Conservation (phyloP, 2,113 vertebrate genomes). For the Peromyscus maniculatus region DNA sequence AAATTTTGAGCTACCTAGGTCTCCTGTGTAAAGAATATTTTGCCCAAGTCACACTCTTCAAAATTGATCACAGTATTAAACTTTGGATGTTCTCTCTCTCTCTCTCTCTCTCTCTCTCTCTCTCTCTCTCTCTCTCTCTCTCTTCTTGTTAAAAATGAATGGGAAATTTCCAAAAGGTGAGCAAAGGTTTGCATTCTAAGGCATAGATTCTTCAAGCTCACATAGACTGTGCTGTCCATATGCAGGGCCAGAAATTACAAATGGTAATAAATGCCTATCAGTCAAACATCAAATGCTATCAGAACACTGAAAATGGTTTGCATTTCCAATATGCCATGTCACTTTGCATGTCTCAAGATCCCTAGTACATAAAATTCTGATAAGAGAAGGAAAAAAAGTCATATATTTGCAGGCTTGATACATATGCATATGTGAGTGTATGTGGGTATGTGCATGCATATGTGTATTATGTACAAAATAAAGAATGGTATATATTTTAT, state of each 20-base stretch:
- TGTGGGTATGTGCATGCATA: neutral
- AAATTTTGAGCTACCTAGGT: neutral
- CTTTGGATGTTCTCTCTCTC: neutral
- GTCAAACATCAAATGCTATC: slow-evolving; percentile 76
- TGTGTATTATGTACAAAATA: neutral
- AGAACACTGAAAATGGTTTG: slow-evolving; percentile 77
- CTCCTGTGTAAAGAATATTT: slow-evolving; percentile 41
- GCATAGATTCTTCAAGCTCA: slow-evolving; percentile 66
- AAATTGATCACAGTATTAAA: slow-evolving; percentile 43
- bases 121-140: too few relatives aligned
- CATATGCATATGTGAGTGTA: neutral
- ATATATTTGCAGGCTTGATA: slow-evolving; percentile 27
- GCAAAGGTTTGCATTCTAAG: slow-evolving; percentile 52
- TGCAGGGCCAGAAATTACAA: slow-evolving; percentile 74
- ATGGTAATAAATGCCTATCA: slow-evolving; percentile 77
- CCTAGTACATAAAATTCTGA: slow-evolving; percentile 69
- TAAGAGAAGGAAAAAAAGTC: slow-evolving; percentile 53
- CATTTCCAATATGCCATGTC: slow-evolving; percentile 75
- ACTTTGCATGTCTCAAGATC: slow-evolving; percentile 65
- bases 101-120: neutral
- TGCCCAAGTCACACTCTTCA: slow-evolving; percentile 29
- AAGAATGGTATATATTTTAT: slow-evolving; percentile 53
- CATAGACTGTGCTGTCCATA: slow-evolving; percentile 59
- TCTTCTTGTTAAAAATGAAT: slow-evolving; percentile 61
- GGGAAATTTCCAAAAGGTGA: slow-evolving; percentile 65